Conservation (phyloP, 2,888 invertebrate genomes). For the Callosobruchus maculatus region DNA sequence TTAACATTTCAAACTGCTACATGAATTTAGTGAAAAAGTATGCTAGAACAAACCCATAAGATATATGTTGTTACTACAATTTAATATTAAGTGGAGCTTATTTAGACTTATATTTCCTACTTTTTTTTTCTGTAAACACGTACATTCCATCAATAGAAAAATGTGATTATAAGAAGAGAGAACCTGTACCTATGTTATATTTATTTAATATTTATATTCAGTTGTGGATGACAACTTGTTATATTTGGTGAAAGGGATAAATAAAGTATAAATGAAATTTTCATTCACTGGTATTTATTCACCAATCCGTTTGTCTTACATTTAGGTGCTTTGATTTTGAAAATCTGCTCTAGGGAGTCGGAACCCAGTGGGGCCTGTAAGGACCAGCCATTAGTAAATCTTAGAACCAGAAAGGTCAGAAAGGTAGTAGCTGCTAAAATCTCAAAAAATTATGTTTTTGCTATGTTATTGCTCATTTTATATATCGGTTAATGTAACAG, state of each 20-base stretch:
- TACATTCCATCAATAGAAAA: slow-evolving; percentile 19
- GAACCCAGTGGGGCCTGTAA: too few species aligned
- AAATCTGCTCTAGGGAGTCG: too few species aligned
- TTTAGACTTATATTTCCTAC: background rate
- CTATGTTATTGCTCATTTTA: too few species aligned
- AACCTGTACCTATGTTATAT: slow-evolving; percentile 26
- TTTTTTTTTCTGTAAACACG: background rate
- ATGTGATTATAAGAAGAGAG: slow-evolving; percentile 12
- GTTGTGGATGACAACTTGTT: slow-evolving; percentile 31
- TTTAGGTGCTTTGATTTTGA: too few species aligned
- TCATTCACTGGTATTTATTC: too few species aligned
- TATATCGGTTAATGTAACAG: too few species aligned
- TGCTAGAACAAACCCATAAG: too few species aligned
- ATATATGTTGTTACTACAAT: background rate
- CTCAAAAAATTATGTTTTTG: too few species aligned
- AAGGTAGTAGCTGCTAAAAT: too few species aligned
- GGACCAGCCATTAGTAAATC: too few species aligned
- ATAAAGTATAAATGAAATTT: slow-evolving; percentile 18
- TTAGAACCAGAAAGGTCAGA: too few species aligned
- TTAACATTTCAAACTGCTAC: background rate
- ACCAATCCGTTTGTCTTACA: too few species aligned
- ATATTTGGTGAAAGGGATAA: slow-evolving; percentile 36
- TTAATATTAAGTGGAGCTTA: background rate
- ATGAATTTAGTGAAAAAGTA: background rate
- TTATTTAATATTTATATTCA: slow-evolving; percentile 20